Conservation (phyloP, 2,888 invertebrate genomes). For the Eugnorisma glareosa region DNA sequence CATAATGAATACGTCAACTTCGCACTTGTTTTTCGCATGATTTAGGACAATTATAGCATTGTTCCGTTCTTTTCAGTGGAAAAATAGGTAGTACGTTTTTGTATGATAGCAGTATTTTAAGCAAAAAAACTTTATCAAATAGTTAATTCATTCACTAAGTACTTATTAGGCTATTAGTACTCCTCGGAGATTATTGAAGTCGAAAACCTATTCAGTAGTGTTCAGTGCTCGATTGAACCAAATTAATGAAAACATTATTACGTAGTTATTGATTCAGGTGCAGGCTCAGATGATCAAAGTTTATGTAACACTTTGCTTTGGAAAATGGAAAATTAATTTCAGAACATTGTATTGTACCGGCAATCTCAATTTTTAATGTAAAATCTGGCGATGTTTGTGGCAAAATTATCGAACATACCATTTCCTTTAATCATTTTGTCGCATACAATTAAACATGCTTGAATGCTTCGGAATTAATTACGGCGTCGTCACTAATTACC, state of each 20-base stretch:
- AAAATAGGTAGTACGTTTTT: slow-evolving; percentile 3
- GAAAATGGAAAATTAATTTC: background rate
- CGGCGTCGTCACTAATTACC: slow-evolving; percentile 6
- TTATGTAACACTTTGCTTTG: background rate
- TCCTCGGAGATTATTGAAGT: background rate
- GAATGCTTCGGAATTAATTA: background rate
- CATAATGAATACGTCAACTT: slow-evolving; percentile 41
- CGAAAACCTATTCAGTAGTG: background rate
- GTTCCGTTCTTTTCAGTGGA: slow-evolving; percentile 29
- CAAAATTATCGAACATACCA: background rate
- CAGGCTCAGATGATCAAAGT: background rate
- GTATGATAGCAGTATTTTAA: slow-evolving; percentile 3
- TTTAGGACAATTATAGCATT: slow-evolving; percentile 37
- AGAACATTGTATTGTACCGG: background rate
- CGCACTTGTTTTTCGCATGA: slow-evolving; percentile 4
- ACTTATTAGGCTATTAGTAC: background rate
- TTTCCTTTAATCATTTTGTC: background rate
- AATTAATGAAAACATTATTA: background rate
- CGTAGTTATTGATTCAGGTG: slow-evolving; percentile 21
- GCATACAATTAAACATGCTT: background rate
- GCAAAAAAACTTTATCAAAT: background rate
- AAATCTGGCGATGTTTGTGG: background rate
- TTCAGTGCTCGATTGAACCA: background rate
- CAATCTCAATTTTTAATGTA: background rate
- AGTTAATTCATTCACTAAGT: background rate